Evolutionary conservation across 1,140 invertebrate genomes (phyloP).

Genomic region (Lethocerus indicus): DNA sequence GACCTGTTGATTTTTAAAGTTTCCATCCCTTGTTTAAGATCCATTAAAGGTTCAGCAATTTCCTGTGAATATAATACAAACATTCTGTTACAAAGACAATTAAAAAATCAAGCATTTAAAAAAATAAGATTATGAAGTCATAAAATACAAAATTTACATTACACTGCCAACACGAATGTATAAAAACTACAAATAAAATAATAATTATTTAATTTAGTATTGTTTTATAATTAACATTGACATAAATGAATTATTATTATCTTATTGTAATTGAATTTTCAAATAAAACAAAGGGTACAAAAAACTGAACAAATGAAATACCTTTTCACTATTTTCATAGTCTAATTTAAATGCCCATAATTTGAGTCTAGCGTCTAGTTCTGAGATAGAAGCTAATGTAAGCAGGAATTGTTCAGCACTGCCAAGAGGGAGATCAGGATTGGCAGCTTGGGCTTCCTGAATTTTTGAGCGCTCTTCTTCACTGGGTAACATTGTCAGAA

Average conservation of each 20-base stretch:
- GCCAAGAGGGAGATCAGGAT: constrained; percentile 89
- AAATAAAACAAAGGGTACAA: background rate
- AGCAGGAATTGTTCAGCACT: constrained; percentile 96
- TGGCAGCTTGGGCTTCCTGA: constrained; percentile 82
- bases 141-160: background rate
- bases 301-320: constrained; percentile 24
- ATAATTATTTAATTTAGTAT: too few species aligned
- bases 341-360: constrained; percentile 98
- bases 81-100: background rate
- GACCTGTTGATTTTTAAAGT: constrained; percentile 80
- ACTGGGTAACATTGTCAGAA: constrained; percentile 92
- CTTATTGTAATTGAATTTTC: background rate
- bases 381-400: constrained; percentile 87
- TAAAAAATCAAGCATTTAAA: background rate
- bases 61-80: constrained; percentile 40
- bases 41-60: constrained; percentile 96
- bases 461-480: constrained; percentile 94
- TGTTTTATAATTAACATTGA: too few species aligned
- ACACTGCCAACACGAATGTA: too few species aligned
- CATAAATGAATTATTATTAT: too few species aligned
- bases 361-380: constrained; percentile 83
- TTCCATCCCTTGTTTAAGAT: constrained; percentile 91
- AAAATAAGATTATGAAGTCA: background rate
- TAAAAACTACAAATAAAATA: too few species aligned
- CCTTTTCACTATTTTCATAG: constrained; percentile 89